Conservation (phyloP, 2,888 invertebrate genomes). For the Pinctada fucata region DNA sequence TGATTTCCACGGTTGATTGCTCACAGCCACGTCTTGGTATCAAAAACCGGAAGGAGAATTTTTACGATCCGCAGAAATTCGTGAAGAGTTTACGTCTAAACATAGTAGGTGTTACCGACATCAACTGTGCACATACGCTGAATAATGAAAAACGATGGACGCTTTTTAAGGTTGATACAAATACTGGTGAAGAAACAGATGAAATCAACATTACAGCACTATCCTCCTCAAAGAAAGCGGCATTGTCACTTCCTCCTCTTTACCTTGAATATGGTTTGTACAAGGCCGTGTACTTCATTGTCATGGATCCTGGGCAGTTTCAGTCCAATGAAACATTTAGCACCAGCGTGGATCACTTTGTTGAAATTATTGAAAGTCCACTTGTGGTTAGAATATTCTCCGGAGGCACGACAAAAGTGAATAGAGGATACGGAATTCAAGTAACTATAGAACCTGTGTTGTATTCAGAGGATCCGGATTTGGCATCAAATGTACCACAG, state of each 20-base stretch:
- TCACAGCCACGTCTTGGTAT: slow-evolving; percentile 58
- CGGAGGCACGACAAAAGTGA: slow-evolving; percentile 41
- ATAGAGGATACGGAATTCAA: slow-evolving; percentile 26
- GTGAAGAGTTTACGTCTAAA: slow-evolving; percentile 13
- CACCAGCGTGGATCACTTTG: slow-evolving; percentile 37
- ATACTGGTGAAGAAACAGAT: slow-evolving; percentile 40
- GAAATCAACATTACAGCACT: slow-evolving; percentile 39
- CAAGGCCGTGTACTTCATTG: slow-evolving; percentile 68
- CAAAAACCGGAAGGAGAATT: slow-evolving; percentile 38
- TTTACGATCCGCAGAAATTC: slow-evolving; percentile 16
- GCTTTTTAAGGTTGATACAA: slow-evolving; percentile 47
- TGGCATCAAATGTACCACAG: slow-evolving; percentile 46
- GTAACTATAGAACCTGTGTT: slow-evolving; percentile 67
- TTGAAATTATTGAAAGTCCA: slow-evolving; percentile 29
- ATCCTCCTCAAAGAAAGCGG: slow-evolving; percentile 27
- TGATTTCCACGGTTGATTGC: slow-evolving; percentile 62
- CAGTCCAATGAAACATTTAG: slow-evolving; percentile 35
- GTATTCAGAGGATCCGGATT: slow-evolving; percentile 76
- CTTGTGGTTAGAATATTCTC: slow-evolving; percentile 32
- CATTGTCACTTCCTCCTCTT: slow-evolving; percentile 46
- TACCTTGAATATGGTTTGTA: slow-evolving; percentile 73
- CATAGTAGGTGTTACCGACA: slow-evolving; percentile 56
- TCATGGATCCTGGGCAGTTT: slow-evolving; percentile 56
- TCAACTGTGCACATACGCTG: slow-evolving; percentile 61
- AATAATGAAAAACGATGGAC: slow-evolving; percentile 67